Conservation (phyloP, 2,888 invertebrate genomes). For the Macrosoma leucophasiata region DNA sequence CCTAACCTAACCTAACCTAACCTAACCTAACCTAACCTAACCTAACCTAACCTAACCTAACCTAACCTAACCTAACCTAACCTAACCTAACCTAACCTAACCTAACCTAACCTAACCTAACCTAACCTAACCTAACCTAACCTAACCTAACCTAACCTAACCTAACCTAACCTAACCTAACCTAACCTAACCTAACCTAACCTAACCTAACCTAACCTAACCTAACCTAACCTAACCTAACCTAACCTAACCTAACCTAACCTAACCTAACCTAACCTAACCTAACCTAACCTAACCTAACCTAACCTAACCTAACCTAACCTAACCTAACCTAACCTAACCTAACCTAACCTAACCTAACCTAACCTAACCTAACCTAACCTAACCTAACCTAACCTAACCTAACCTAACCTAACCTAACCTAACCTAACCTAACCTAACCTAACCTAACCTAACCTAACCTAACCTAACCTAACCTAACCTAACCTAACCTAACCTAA, state of each 20-base stretch:
- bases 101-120: slow-evolving; percentile 21
- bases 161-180: slow-evolving; percentile 13
- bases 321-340: slow-evolving; percentile 20
- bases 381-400: slow-evolving; percentile 18
- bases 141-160: slow-evolving; percentile 16
- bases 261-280: slow-evolving; percentile 20
- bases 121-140: slow-evolving; percentile 22
- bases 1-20: slow-evolving; percentile 11
- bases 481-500: slow-evolving; percentile 16
- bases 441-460: too few species aligned
- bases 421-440: slow-evolving; percentile 18
- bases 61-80: slow-evolving; percentile 21
- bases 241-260: slow-evolving; percentile 20
- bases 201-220: slow-evolving; percentile 19
- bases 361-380: too few species aligned
- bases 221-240: slow-evolving; percentile 19
- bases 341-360: slow-evolving; percentile 19
- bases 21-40: slow-evolving; percentile 10
- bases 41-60: slow-evolving; percentile 9
- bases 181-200: slow-evolving; percentile 18
- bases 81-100: too few species aligned
- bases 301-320: slow-evolving; percentile 19
- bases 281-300: slow-evolving; percentile 17
- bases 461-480: slow-evolving; percentile 15
- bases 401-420: slow-evolving; percentile 23